These are phyloP conservation scores for Diorhabda elongata DNA, from an alignment of 1,140 invertebrate genomes.

Conservation along the genomic window DNA sequence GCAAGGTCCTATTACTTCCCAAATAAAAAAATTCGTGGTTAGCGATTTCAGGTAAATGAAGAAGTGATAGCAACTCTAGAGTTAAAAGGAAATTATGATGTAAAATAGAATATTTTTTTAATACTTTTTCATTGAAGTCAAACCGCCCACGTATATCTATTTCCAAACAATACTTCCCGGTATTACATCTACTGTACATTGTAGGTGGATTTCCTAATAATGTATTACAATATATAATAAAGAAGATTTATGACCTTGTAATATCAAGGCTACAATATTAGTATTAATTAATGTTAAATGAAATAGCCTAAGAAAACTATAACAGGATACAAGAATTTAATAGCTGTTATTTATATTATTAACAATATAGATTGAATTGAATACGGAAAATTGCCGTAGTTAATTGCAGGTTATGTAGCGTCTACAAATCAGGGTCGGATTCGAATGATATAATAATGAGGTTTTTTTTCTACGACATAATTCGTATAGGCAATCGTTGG, in stretches of 20 bases:
- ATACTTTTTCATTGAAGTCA: too few species aligned
- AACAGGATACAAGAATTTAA: constrained; percentile 6
- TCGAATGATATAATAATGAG: not conserved
- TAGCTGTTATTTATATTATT: constrained; percentile 1
- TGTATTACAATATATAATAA: not conserved
- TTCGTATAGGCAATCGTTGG: not conserved
- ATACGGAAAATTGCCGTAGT: not conserved
- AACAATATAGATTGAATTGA: constrained; percentile 3
- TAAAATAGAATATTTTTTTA: too few species aligned
- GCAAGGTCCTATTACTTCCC: too few species aligned
- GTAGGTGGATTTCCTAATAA: constrained; percentile 2
- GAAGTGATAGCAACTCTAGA: too few species aligned
- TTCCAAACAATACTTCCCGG: too few species aligned
- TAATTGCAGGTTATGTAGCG: not conserved
- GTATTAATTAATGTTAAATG: constrained; percentile 3
- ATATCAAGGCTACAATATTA: not conserved
- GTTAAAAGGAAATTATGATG: too few species aligned
- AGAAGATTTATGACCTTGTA: constrained; percentile 5
- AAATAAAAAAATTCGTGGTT: too few species aligned
- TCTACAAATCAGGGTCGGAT: constrained; percentile 1
- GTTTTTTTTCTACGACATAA: constrained; percentile 3
- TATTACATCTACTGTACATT: not conserved
- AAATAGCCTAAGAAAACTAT: constrained; percentile 8
- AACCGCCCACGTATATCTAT: too few species aligned
- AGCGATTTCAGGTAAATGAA: too few species aligned